Percentiles rank a stretch among this genome's conserved stretches.
Evolutionary conservation across 2,888 invertebrate species (phyloP).

Genomic region (Esperia sulphurella): DNA sequence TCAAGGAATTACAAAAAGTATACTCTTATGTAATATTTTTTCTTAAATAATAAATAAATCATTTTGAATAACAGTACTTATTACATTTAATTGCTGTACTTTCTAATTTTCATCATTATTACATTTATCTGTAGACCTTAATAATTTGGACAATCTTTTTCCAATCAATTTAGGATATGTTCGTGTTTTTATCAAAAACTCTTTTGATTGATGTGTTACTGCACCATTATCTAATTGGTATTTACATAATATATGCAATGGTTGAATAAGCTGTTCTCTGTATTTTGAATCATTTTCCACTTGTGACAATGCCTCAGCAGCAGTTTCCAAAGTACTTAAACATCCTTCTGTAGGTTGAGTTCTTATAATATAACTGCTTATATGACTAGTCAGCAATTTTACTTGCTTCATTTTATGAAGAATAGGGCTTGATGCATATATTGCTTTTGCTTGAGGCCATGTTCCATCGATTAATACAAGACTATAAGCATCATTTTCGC

Average conservation of each 20-base stretch:
- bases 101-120: conserved; percentile 12
- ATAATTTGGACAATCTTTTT: conserved; percentile 81
- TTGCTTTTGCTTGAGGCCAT: conserved; percentile 97
- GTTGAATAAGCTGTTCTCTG: conserved; percentile 84
- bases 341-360: conserved; percentile 96
- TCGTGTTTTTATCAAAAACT: conserved; percentile 89
- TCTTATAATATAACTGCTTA: conserved; percentile 93
- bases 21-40: too few species aligned
- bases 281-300: conserved; percentile 85
- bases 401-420: conserved; percentile 89
- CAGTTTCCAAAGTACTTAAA: conserved; percentile 93
- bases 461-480: conserved; percentile 94
- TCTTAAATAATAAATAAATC: too few species aligned
- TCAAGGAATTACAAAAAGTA: too few species aligned
- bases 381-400: conserved; percentile 84
- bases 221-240: conserved; percentile 95
- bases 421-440: conserved; percentile 89
- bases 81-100: neutral
- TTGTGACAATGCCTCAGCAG: conserved; percentile 87
- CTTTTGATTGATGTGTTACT: conserved; percentile 95
- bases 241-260: conserved; percentile 89
- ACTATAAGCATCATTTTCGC: conserved; percentile 81
- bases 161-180: conserved; percentile 90
- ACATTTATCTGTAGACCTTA: conserved; percentile 55
- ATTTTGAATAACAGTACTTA: too few species aligned